phyloP scores from a whole-genome alignment of 2,888 invertebrate species.

The Apamea crenata region DNA sequence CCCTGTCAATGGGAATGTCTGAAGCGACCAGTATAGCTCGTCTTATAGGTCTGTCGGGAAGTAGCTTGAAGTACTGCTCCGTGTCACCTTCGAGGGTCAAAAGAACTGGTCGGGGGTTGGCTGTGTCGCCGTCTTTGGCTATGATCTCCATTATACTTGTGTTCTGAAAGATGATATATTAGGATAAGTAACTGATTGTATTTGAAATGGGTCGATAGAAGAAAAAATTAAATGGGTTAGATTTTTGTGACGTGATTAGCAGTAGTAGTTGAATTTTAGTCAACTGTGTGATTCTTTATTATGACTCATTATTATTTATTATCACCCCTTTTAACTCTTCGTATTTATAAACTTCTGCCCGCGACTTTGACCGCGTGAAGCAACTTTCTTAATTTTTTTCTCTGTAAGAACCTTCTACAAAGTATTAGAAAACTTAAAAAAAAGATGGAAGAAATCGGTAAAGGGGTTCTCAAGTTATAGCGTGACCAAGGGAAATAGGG shows the following conservation, averaged over 20 bases:
- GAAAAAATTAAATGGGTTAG: neutral
- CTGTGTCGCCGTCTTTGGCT: constrained; percentile 95
- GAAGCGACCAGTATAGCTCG: constrained; percentile 91
- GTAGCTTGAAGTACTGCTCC: constrained; percentile 92
- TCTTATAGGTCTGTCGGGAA: constrained; percentile 89
- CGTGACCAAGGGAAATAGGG: too few species aligned
- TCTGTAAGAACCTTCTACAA: too few species aligned
- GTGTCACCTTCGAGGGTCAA: constrained; percentile 93
- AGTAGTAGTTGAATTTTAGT: neutral
- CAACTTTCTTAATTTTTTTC: too few species aligned
- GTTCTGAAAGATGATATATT: constrained; percentile 79
- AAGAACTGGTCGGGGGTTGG: constrained; percentile 92
- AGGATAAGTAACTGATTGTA: neutral
- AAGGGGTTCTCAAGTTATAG: too few species aligned
- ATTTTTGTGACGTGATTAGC: too few species aligned
- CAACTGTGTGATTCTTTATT: neutral
- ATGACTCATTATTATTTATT: too few species aligned
- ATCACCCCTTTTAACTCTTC: neutral
- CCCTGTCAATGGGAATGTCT: constrained; percentile 92
- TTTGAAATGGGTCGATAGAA: neutral
- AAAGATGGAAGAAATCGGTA: too few species aligned
- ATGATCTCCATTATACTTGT: constrained; percentile 93
- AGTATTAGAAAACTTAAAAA: too few species aligned
- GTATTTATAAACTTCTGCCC: too few species aligned
- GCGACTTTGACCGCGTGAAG: too few species aligned